phyloP scores from a whole-genome alignment of 2,113 vertebrate genomes.

The Elephantulus edwardii region DNA sequence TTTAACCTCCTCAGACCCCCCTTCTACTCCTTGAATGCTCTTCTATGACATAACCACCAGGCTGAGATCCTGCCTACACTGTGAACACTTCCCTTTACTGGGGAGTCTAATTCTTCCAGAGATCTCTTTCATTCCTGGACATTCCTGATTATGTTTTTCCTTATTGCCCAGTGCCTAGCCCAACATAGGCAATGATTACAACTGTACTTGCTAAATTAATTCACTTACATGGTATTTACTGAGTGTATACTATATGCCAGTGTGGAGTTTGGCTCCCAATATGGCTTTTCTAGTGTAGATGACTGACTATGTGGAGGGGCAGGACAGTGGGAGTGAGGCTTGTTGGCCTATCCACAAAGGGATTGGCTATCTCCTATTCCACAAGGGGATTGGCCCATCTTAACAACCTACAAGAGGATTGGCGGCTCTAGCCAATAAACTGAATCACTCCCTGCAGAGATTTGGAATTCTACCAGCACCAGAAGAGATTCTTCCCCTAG shows the following conservation, averaged over 20 bases:
- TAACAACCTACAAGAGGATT: too few relatives aligned
- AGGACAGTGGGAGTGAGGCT: too few relatives aligned
- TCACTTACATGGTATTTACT: background rate
- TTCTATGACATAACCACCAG: background rate
- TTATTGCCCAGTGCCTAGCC: background rate
- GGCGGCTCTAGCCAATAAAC: too few relatives aligned
- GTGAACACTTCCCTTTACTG: background rate
- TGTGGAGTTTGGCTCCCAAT: too few relatives aligned
- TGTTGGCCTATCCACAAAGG: too few relatives aligned
- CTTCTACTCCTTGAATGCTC: background rate
- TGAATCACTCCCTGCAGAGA: too few relatives aligned
- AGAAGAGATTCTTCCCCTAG: too few relatives aligned
- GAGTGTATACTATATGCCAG: background rate
- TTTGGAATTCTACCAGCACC: too few relatives aligned
- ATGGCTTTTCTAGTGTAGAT: too few relatives aligned
- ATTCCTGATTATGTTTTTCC: background rate
- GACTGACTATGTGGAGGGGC: too few relatives aligned
- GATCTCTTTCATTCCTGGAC: background rate
- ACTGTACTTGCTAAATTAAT: background rate
- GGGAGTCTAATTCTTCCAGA: background rate
- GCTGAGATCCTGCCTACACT: background rate
- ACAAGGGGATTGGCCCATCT: too few relatives aligned
- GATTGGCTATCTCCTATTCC: too few relatives aligned
- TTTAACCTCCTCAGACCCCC: conserved; percentile 3
- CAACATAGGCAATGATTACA: background rate